phyloP scores from a whole-genome alignment of 2,797 vertebrate genomes.

The Rhinophrynus dorsalis region DNA sequence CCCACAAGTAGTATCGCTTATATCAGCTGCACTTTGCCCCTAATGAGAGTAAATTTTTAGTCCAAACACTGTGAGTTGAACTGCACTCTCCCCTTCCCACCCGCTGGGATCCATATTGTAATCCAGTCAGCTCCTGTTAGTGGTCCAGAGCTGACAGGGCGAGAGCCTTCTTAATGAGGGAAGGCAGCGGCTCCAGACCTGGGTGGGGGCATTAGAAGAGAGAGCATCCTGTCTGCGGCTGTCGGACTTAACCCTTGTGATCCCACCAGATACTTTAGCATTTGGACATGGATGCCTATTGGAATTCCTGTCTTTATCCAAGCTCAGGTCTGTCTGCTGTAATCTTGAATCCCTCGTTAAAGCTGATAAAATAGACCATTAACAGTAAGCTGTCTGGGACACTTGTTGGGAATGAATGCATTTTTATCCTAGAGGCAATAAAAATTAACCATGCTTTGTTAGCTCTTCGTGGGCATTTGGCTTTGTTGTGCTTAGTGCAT shows the following conservation, averaged over 20 bases:
- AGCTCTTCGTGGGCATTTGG: too few relatives aligned
- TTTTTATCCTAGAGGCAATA: too few relatives aligned
- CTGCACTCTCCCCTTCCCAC: conserved; percentile 84
- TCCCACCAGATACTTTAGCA: background rate
- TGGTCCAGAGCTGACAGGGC: conserved; percentile 70
- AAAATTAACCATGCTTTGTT: too few relatives aligned
- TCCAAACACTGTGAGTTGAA: conserved; percentile 82
- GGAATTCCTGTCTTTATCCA: background rate
- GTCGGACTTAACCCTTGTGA: conserved; percentile 36
- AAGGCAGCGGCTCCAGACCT: conserved; percentile 95
- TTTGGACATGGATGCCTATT: background rate
- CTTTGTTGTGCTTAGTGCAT: too few relatives aligned
- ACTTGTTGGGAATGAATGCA: too few relatives aligned
- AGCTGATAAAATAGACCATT: background rate
- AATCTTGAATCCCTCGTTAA: background rate
- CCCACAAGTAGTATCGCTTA: conserved; percentile 9
- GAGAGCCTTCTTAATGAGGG: conserved; percentile 83
- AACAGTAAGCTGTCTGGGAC: background rate
- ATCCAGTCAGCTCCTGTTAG: conserved; percentile 67
- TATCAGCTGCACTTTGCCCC: conserved; percentile 53
- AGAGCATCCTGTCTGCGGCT: conserved; percentile 48
- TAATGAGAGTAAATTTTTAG: conserved; percentile 70
- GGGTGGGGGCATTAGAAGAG: conserved; percentile 64
- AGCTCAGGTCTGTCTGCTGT: background rate
- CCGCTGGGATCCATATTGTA: conserved; percentile 84